Base-by-base conservation (phyloP, 2,888 invertebrate genomes). In the Ophioninae sp. region DNA sequence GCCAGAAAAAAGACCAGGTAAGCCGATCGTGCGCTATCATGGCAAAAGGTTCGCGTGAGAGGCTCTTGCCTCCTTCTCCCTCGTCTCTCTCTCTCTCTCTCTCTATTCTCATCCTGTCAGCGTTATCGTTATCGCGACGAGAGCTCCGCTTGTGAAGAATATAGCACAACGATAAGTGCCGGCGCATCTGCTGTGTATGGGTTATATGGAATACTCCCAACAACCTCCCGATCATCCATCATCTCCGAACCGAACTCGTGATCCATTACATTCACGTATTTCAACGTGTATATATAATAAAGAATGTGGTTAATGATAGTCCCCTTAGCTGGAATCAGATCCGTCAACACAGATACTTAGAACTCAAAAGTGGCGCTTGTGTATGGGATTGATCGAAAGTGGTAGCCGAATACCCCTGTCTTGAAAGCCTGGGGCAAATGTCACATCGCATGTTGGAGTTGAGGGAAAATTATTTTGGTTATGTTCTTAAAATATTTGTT, bases 11-110 rank as follows among this genome's bases (percentile, higher is more conserved):
- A 78, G 68, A 84, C 79, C 72, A 82, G 82, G 83, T 85, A 86
- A 86, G 86, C 85, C 75, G 81, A 80, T 83, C 86, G 85, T 86
- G 86, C 84, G 79, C 82, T 86, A 86, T 86, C 86, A 71, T 79
- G 23, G 64, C 51, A 78, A 73, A 80, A 75, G 65, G 59, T 82
- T 75, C 74, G 64, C 74, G 68, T 56, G 71, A 74, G 76, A 68
- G 72, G 76, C 68, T 6, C 59, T 37, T 6, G 17, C 13, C 41
- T 41, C 41, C 7, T 51, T 58, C 56, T 75, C 41, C 58, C n/a
- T 37, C 67, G 63, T 30, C 61, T 23, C 30, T 41, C 37, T 17
- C 64, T 17, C 23, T n/a, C 73, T 44, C 67, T 58, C 51, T 22
- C 56, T 69, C 39, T n/a, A 67, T 72, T 79, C 76, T 41, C 72